Base-by-base conservation (phyloP, 2,113 vertebrate genomes). In the Danionella cerebrum region DNA sequence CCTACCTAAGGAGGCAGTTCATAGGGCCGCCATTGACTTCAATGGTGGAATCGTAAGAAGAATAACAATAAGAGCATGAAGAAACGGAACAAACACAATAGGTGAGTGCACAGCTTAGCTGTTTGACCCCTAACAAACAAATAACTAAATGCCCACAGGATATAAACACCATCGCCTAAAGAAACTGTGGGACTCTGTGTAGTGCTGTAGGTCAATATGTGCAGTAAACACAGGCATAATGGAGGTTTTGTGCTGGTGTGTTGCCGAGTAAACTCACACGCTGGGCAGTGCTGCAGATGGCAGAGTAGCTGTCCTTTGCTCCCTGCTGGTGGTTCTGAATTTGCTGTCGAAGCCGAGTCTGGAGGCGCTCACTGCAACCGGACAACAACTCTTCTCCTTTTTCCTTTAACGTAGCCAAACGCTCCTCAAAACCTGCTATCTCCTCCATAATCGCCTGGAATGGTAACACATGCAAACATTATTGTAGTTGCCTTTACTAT, bases 361-460 rank as follows among this genome's bases (percentile, higher is more conserved):
- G 95, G 60, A 94, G 87, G 33, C 91, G 92, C 58, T 96, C 95
- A 0, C 85, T 82, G 77, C 94, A 95, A 45, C 91, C 92, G 73
- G 64, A 78, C 33, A 94, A 86, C 78, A 99, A 80, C 76, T 82
- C 85, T 67, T 93, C 90, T 0, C 93, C 94, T 78, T 89, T 90
- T 70, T 72, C 78, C 83, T 90, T 93, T 63, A 99, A 88, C 16
- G 45, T 85, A 29, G 85, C 82, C 79, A 99, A 82, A 67, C 90
- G 90, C 52, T 96, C 92, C 89, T 98, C 95, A 82, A 98, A 98
- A 27, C 92, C 89, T 5, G 92, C 89, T 60, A 98, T 93, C 85
- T 99, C 96, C 85, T 98, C 96, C 96, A 99, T 98, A 71, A 94
- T 92, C 71, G 96, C 94, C 96, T 99, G 80, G 10, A 47, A 80